Evolutionary conservation across 2,797 vertebrate species (phyloP), one percentile per base, ranked within the genome.

Genomic region (Syndactyla subalaris): DNA sequence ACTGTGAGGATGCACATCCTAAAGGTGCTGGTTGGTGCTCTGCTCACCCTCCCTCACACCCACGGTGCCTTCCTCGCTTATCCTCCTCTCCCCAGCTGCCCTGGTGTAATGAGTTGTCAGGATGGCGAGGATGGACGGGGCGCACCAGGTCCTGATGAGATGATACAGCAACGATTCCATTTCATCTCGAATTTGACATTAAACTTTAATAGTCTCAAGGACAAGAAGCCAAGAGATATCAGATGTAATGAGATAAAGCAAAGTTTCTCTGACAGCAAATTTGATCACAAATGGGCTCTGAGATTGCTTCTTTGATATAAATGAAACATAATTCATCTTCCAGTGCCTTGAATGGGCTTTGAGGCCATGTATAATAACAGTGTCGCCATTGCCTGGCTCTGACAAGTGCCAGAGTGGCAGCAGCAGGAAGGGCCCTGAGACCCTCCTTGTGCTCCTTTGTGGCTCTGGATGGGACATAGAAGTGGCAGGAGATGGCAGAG

Each of bases 321-420:
- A 98, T 98, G 98, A 98, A 98, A 98, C 97, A 98, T 98, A 98
- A 98, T 98, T 98, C 98, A 98, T 98, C 98, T 98, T 98, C 97
- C 97, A 97, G 97, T 45, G 66, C 96, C 96, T 97, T n/a, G 89
- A 95, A 97, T 95, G 97, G 97, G 96, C 96, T 97, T 96, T 89
- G 97, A 94, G 98, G 94, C 97, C 95, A 62, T 94, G 97, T 96
- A 85, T 92, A 95, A 97, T 93, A 96, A 97, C 97, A 95, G 97
- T 88, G 97, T 97, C 92, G 41, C 97, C 97, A 94, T 79, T 79
- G 97, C 97, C 91, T 74, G 55, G 87, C 62, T 75, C 92, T 96
- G 98, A 97, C 97, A 93, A 92, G 97, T 88, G 96, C 94, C 80
- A 38, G 93, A 9, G 4, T 66, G 66, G 95, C 95, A 83, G 85